phyloP scores from a whole-genome alignment of 2,888 invertebrate genomes.

The Chrysolina oricalcia region DNA sequence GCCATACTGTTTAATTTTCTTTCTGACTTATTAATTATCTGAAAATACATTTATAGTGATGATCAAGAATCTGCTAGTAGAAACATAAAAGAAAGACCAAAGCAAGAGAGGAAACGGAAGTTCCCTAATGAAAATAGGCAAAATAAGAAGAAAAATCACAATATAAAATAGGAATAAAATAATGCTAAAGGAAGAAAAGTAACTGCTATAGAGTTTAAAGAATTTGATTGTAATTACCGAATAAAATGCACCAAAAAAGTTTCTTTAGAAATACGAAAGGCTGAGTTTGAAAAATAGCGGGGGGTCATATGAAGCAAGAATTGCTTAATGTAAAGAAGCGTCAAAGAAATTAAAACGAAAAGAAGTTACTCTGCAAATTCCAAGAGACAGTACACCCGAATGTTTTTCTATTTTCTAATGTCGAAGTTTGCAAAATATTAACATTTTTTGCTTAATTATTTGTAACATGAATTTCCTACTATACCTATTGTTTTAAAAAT shows the following conservation, averaged over 20 bases:
- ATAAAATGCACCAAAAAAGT: background rate
- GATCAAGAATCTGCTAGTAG: background rate
- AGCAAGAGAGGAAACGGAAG: background rate
- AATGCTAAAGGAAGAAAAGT: conserved; percentile 23
- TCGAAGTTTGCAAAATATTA: conserved; percentile 1
- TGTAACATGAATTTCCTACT: too few species aligned
- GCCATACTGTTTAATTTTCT: background rate
- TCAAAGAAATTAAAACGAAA: conserved; percentile 3
- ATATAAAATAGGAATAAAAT: background rate
- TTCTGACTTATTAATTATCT: background rate
- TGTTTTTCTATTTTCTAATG: background rate
- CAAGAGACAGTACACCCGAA: background rate
- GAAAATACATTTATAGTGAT: background rate
- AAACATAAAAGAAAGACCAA: background rate
- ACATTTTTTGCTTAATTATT: too few species aligned
- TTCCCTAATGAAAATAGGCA: conserved; percentile 11
- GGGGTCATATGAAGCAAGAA: conserved; percentile 19
- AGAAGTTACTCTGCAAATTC: too few species aligned
- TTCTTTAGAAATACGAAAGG: background rate
- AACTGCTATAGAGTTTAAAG: conserved; percentile 1
- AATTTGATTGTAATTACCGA: background rate
- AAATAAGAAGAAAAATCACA: background rate
- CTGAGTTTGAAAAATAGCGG: conserved; percentile 1
- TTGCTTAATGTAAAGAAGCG: conserved; percentile 5
- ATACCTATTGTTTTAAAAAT: too few species aligned